Conservation (phyloP, 1,140 invertebrate genomes). For the Formica exsecta region DNA sequence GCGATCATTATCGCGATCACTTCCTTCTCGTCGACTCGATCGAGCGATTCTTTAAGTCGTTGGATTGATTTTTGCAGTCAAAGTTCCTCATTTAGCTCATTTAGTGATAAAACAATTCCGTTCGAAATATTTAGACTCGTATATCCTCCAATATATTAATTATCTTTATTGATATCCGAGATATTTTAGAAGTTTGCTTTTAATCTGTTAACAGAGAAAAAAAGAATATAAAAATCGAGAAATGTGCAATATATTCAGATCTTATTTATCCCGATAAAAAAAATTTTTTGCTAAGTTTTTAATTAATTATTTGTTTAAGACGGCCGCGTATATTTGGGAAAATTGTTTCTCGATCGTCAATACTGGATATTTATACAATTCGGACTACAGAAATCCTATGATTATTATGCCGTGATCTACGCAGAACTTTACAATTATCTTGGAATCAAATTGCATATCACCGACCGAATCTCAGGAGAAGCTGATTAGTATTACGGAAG, state of each 20-base stretch:
- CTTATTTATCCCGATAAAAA: background rate
- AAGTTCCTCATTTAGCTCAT: conserved; percentile 23
- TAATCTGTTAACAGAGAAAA: background rate
- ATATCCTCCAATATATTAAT: background rate
- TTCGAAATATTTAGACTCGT: background rate
- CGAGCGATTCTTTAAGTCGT: background rate
- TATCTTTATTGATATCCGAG: background rate
- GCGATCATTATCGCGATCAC: background rate
- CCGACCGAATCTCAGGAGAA: conserved; percentile 39
- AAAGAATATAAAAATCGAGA: background rate
- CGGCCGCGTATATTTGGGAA: conserved; percentile 4
- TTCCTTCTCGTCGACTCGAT: background rate
- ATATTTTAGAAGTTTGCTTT: background rate
- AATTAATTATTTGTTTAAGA: background rate
- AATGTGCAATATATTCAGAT: background rate
- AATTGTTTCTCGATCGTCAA: background rate
- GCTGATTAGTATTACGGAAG: conserved; percentile 22
- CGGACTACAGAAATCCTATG: background rate
- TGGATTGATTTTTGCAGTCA: conserved; percentile 6
- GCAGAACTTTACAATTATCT: conserved; percentile 17
- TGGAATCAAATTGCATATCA: conserved; percentile 57
- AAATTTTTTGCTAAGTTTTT: background rate
- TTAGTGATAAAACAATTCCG: background rate
- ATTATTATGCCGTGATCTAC: background rate
- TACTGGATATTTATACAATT: background rate